Conservation (phyloP, 2,113 vertebrate genomes). For the Melospiza georgiana region DNA sequence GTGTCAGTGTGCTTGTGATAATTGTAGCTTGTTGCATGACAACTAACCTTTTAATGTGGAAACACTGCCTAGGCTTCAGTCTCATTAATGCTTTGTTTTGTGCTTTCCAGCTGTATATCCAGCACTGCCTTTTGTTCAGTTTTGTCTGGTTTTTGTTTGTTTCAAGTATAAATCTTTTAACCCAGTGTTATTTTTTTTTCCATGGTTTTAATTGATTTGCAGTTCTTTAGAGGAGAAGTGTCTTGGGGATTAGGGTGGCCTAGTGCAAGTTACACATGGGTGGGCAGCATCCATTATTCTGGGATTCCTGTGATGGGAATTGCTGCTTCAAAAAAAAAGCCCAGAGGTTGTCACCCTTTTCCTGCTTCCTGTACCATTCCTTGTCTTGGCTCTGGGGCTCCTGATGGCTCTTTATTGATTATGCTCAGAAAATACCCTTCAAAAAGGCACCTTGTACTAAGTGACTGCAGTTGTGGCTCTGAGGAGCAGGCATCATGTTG, state of each 20-base stretch:
- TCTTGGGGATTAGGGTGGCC: slow-evolving; percentile 46
- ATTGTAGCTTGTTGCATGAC: slow-evolving; percentile 55
- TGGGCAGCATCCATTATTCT: slow-evolving; percentile 36
- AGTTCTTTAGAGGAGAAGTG: slow-evolving; percentile 36
- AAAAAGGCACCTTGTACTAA: not conserved
- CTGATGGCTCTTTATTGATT: slow-evolving; percentile 40
- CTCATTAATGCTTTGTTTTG: slow-evolving; percentile 65
- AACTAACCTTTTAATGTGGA: slow-evolving; percentile 58
- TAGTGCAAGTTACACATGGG: slow-evolving; percentile 35
- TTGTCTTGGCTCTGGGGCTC: not conserved
- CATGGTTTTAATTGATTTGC: slow-evolving; percentile 62
- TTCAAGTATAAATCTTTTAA: slow-evolving; percentile 62
- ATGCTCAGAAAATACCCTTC: slow-evolving; percentile 34
- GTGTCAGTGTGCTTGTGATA: not conserved
- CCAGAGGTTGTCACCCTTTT: slow-evolving; percentile 16
- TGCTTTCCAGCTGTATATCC: slow-evolving; percentile 58
- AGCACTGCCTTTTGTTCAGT: slow-evolving; percentile 55
- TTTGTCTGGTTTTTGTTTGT: slow-evolving; percentile 48
- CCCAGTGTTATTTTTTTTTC: slow-evolving; percentile 19
- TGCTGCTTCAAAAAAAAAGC: not conserved
- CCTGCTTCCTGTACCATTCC: not conserved
- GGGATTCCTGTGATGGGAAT: not conserved
- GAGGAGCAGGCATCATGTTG: not conserved
- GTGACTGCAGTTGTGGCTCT: not conserved
- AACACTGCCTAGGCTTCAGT: slow-evolving; percentile 25